Evolutionary conservation across 23 tunicate genomes (phyloP), one percentile per base, ranked within the genome.

Genomic region (Halocynthia aurantium): DNA sequence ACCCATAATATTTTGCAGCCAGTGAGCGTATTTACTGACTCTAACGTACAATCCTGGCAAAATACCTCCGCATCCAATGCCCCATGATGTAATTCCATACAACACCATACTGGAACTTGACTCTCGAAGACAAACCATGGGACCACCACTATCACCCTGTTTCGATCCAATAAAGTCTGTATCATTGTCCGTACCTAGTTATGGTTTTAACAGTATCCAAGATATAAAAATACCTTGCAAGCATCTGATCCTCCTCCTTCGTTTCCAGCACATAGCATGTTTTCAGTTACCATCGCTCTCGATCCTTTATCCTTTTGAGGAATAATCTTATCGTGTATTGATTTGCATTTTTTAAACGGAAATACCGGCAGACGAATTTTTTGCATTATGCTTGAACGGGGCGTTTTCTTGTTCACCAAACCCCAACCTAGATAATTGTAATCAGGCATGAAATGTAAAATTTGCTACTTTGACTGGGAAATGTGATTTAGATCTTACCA

Each of bases 51-150:
- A 67, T 31, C 72, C 72, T 21, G 72, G 72, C 15, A 67, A 50
- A 11, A 21, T 67, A 19, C 72, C 22, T 13, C 72, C 72, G 72
- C 72, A 67, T 67, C 72, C 72, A 67, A 67, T 67, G 21, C 72
- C 72, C 72, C 72, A 67, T 20, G 72, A 67, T 67, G 72, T 67
- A 10, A 67, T 67, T 17, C 72, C 72, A 17, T 67, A 67, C 12
- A 67, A 17, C n/a, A 67, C 72, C 72, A 67, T 67, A 11, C 49
- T 20, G 12, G 12, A 11, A 13, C 72, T 50, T 2, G 12, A 21
- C 20, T 19, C 31, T 0, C 31, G 12, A 2, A n/a, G 11, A 17
- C 72, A 67, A 11, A 49, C 72, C 72, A 67, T 67, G 21, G 72
- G 72, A 19, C 72, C 72, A 10, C 72, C 72, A 67, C 72, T 67